Evolutionary conservation across 2,797 vertebrate genomes (phyloP).

Genomic region (Pteronotus mesoamericanus): DNA sequence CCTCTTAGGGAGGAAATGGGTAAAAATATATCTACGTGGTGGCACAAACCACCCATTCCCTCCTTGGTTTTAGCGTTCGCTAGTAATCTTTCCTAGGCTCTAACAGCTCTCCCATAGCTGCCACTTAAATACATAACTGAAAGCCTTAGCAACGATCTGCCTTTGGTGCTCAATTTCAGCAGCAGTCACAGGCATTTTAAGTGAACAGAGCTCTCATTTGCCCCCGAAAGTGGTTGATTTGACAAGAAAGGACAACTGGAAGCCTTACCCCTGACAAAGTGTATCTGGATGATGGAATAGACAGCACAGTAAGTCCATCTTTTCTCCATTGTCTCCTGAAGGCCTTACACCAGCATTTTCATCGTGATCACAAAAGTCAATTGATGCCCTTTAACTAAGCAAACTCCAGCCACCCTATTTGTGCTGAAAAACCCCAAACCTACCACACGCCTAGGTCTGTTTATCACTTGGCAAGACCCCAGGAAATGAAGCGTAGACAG

Average conservation of each 20-base stretch:
- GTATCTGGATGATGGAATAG: conserved; percentile 57
- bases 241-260: not conserved
- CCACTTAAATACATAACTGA: conserved; percentile 11
- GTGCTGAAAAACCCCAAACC: not conserved
- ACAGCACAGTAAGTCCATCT: conserved; percentile 46
- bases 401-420: not conserved
- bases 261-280: conserved; percentile 69
- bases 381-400: conserved; percentile 13
- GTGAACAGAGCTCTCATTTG: not conserved
- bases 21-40: not conserved
- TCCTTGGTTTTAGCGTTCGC: not conserved
- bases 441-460: not conserved
- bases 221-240: not conserved
- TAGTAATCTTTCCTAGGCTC: conserved; percentile 2
- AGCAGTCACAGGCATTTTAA: not conserved
- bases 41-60: not conserved
- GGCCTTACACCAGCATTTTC: not conserved
- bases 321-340: conserved; percentile 62
- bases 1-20: not conserved
- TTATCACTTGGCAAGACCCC: conserved; percentile 48
- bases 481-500: conserved; percentile 70
- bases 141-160: not conserved
- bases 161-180: conserved; percentile 13
- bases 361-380: not conserved
- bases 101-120: not conserved